Evolutionary conservation across 2,888 invertebrate species (phyloP).

Genomic region (Suillia variegata): DNA sequence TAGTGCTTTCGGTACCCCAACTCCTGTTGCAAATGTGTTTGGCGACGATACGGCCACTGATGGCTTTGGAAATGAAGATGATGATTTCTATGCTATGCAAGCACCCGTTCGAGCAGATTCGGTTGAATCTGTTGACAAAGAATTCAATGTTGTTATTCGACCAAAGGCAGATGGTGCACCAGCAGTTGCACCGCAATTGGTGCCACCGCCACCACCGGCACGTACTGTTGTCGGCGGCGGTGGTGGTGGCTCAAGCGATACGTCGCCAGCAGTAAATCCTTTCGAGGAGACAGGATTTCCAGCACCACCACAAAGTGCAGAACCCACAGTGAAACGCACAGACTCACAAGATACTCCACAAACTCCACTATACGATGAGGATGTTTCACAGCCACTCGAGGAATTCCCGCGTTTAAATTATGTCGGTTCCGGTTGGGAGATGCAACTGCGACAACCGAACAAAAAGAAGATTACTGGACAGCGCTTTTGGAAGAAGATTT

Average conservation of each 20-base stretch:
- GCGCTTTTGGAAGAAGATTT: constrained; percentile 97
- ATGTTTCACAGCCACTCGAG: constrained; percentile 88
- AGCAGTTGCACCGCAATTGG: constrained; percentile 72
- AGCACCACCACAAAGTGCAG: constrained; percentile 40
- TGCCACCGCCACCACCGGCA: constrained; percentile 68
- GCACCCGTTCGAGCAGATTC: constrained; percentile 73
- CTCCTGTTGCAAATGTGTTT: constrained; percentile 43
- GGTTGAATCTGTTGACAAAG: constrained; percentile 75
- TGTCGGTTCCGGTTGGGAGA: constrained; percentile 90
- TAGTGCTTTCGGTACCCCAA: constrained; percentile 56
- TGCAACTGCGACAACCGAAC: constrained; percentile 93
- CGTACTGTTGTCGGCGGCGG: constrained; percentile 30
- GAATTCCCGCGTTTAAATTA: constrained; percentile 84
- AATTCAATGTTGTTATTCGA: constrained; percentile 79
- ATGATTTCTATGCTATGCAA: constrained; percentile 79
- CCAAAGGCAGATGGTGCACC: constrained; percentile 63
- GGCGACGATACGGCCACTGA: constrained; percentile 53
- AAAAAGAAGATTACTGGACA: constrained; percentile 96
- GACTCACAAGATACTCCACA: constrained; percentile 82
- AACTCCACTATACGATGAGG: constrained; percentile 93
- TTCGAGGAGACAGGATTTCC: constrained; percentile 63
- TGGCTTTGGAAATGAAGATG: constrained; percentile 74
- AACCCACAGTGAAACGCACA: constrained; percentile 60
- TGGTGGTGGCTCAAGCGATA: constrained; percentile 60
- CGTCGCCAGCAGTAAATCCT: constrained; percentile 74